Evolutionary conservation across 1,140 invertebrate genomes (phyloP), one percentile per base, ranked within the genome.

Genomic region (Whitmania pigra): DNA sequence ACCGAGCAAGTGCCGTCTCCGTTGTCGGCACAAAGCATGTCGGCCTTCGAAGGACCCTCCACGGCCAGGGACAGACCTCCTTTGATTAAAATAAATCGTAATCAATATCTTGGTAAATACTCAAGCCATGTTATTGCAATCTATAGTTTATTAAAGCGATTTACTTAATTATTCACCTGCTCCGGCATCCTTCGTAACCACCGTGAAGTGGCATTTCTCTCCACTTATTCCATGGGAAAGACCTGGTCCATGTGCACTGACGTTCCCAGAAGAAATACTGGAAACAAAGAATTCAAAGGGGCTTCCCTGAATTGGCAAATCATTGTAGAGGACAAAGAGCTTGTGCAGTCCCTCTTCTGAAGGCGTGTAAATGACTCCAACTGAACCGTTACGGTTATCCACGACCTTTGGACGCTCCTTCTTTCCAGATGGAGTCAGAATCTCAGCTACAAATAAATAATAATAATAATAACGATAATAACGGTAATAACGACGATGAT

Each of bases 241-340:
- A 77, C 87, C 82, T 88, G 90, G 72, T 4, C 94, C 94, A 79
- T 96, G 96, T 0, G 94, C 94, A 6, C 94, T 97, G 57, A 97
- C 93, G 79, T 90, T 91, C 55, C 93, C 93, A 76, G 90, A 93
- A 74, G 88, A 87, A 69, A 96, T 87, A 3, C 90, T 91, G 81
- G 97, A 94, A 71, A 97, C 94, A 81, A 93, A 92, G 86, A 97
- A 97, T 84, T 93, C 93, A 84, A 93, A 97, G 22, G 94, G 94
- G 69, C 92, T 96, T 75, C 94, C 93, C 86, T 93, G 91, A 18
- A 98, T 92, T 78, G 94, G 90, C 84, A 94, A 89, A 57, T 92
- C 91, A 80, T 96, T 96, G 85, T 94, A 96, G 83, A 93, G 94
- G 60, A 97, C 90, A 75, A 87, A 86, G 43, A 98, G 85, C 79